Evolutionary conservation across 2,113 vertebrate species (phyloP), one percentile per base, ranked within the genome.

Genomic region (Hemibagrus wyckioides): DNA sequence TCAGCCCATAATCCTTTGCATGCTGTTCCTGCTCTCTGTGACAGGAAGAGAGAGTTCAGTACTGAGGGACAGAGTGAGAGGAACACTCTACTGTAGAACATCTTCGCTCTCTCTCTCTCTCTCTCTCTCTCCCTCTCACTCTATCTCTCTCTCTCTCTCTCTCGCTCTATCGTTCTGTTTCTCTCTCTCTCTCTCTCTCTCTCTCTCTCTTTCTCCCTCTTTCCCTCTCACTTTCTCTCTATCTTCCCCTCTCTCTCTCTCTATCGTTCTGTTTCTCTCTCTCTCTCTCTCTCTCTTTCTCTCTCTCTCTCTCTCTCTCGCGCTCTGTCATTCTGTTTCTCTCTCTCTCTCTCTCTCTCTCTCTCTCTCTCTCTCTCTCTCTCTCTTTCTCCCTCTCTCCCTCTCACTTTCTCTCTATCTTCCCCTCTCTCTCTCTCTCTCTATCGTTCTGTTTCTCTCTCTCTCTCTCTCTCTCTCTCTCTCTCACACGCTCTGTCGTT

Each of bases 1-100:
- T 90, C 65, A 73, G 82, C 75, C 84, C 84, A 80, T 67, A 88
- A 90, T 88, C 84, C 84, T 69, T 73, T 76, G 87, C 82, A 81
- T 59, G 75, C n/a, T 86, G 85, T 82, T 86, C 85, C 63, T 3
- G 30, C 54, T 71, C 73, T 56, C 81, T 65, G 77, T 86, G 86
- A 73, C 71, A 80, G 61, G 52, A 63, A 80, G 81, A 87, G 41
- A 81, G 88, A 54, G 82, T 86, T 87, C 85, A 50, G 41, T 39
- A 48, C 10, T 44, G 85, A 76, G 82, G 33, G 8, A 73, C 39
- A n/a, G 28, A 0, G 30, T n/a, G 21, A 88, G 82, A 86, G 84
- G 85, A 87, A 89, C 75, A 41, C 7, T 82, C 75, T 67, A 17
- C 84, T 36, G 39, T 63, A 57, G 56, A 33, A 33, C 44, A 21